Percentiles rank a stretch among this genome's conserved stretches.
phyloP scores from a whole-genome alignment of 2,113 vertebrate genomes.

The Nettapus auritus region DNA sequence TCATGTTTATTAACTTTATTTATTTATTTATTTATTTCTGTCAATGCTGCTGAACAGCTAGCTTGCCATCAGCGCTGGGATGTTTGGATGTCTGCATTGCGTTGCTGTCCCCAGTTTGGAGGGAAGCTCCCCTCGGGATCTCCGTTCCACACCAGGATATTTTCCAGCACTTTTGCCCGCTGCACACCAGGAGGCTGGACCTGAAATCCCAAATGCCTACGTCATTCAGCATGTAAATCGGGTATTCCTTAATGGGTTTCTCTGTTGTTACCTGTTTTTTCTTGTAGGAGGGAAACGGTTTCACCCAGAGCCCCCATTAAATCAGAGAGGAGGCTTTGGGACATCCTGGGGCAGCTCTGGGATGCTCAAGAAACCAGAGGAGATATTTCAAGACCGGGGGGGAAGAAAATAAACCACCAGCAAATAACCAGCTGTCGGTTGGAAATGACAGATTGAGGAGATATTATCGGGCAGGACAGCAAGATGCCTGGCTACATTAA shows the following conservation, averaged over 20 bases:
- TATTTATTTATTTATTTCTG: background rate
- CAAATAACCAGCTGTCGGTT: constrained; percentile 46
- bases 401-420: background rate
- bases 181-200: background rate
- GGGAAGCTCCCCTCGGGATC: accelerated
- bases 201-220: background rate
- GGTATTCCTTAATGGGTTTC: background rate
- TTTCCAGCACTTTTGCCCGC: background rate
- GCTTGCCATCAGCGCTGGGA: background rate
- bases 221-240: background rate
- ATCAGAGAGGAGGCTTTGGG: background rate
- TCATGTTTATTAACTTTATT: background rate
- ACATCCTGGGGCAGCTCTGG: background rate
- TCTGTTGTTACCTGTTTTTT: background rate
- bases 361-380: background rate
- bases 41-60: background rate
- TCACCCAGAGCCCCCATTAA: background rate
- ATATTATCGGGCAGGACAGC: constrained; percentile 49
- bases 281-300: background rate
- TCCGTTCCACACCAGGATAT: background rate
- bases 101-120: accelerated
- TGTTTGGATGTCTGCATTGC: background rate
- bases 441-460: constrained; percentile 46
- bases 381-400: background rate
- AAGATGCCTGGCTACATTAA: constrained; percentile 56